These are phyloP conservation scores for Pipa parva DNA, from an alignment of 2,113 vertebrate species.

Conservation along the genomic window DNA sequence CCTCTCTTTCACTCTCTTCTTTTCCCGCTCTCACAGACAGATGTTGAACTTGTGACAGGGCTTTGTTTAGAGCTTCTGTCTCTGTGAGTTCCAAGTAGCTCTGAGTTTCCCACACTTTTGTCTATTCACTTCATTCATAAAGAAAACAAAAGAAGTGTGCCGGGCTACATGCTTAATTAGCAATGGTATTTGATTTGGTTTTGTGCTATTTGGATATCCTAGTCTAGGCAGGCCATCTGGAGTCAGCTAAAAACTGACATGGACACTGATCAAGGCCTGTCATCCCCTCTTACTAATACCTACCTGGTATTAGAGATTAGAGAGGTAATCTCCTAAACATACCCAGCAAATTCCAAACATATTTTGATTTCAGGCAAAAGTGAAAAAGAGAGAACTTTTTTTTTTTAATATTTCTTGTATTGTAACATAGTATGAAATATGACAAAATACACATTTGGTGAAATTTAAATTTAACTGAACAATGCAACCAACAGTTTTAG, in stretches of 20 bases:
- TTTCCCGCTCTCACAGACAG: conserved; percentile 48
- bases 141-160: conserved; percentile 84
- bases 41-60: conserved; percentile 51
- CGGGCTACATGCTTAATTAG: conserved; percentile 89
- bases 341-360: too few relatives aligned
- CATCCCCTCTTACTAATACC: conserved; percentile 45
- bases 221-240: conserved; percentile 69
- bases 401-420: too few relatives aligned
- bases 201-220: conserved; percentile 54
- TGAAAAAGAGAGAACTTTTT: too few relatives aligned
- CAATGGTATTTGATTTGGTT: conserved; percentile 82
- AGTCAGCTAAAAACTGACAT: conserved; percentile 35
- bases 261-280: conserved; percentile 58
- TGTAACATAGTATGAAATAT: too few relatives aligned
- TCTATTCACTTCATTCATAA: conserved; percentile 69
- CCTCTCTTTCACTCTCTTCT: background rate
- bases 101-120: conserved; percentile 81
- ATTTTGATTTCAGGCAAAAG: too few relatives aligned
- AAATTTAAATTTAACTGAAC: too few relatives aligned
- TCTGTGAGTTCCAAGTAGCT: conserved; percentile 61
- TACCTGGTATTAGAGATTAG: background rate
- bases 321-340: too few relatives aligned
- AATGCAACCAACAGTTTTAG: too few relatives aligned
- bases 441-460: too few relatives aligned
- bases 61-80: conserved; percentile 38